These are phyloP conservation scores for Dromococcyx pavoninus DNA, from an alignment of 2,797 vertebrate species.

Conservation along the genomic window DNA sequence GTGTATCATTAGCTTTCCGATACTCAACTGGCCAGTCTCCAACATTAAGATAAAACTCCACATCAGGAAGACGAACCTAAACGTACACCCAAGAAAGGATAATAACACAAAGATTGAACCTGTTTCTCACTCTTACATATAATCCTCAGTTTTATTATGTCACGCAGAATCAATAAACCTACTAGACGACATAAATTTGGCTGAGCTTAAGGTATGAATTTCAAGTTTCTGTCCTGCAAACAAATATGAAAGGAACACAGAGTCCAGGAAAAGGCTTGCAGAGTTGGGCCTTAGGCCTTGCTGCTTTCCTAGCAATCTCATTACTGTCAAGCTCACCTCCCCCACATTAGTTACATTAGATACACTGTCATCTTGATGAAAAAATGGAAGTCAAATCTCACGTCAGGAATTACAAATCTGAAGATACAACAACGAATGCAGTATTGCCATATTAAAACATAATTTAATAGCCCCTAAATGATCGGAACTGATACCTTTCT, in stretches of 20 bases:
- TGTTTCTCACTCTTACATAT: background rate
- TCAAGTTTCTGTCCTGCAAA: background rate
- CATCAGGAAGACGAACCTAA: constrained; percentile 87
- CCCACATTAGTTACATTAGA: background rate
- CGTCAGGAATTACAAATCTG: background rate
- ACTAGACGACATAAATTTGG: background rate
- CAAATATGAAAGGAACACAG: background rate
- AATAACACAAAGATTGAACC: background rate
- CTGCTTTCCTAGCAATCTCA: background rate
- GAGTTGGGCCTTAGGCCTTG: background rate
- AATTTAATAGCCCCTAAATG: background rate
- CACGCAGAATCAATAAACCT: background rate
- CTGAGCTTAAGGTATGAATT: background rate
- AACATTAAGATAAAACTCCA: constrained; percentile 93
- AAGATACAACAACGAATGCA: background rate
- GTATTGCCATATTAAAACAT: background rate
- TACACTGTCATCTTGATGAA: background rate
- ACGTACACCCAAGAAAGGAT: background rate
- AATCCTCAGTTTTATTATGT: background rate
- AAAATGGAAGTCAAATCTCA: background rate
- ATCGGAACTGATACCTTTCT: constrained; percentile 82
- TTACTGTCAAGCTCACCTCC: background rate
- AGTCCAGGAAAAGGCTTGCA: background rate
- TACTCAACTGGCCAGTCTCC: constrained; percentile 93
- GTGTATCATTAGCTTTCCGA: constrained; percentile 75